Evolutionary conservation across 2,888 invertebrate genomes (phyloP).

Genomic region (Hipparchia sbordonii): DNA sequence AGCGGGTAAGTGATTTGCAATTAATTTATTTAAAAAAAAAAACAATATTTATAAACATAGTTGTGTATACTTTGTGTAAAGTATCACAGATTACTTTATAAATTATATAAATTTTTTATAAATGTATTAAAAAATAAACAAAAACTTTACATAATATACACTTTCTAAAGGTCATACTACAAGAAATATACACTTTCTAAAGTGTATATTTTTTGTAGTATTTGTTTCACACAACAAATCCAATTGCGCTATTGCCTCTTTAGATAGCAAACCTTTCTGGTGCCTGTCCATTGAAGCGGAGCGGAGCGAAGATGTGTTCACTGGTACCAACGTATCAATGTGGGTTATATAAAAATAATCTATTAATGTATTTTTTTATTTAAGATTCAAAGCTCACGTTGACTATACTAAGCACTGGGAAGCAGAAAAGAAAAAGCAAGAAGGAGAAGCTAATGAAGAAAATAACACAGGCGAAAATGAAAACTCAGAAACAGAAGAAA

Average conservation of each 20-base stretch:
- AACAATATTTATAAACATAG: too few species aligned
- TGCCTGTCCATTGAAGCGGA: too few species aligned
- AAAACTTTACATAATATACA: too few species aligned
- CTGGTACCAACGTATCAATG: neutral
- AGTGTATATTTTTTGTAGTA: too few species aligned
- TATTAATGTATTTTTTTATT: constrained; percentile 24
- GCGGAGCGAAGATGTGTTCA: too few species aligned
- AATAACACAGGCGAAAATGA: constrained; percentile 28
- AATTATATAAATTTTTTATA: neutral
- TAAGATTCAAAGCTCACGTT: constrained; percentile 46
- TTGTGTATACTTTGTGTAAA: too few species aligned
- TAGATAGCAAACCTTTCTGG: too few species aligned
- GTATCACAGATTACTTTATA: too few species aligned
- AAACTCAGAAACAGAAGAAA: constrained; percentile 18
- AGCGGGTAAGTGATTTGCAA: constrained; percentile 62
- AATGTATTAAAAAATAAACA: neutral
- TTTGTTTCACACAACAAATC: too few species aligned
- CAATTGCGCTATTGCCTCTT: too few species aligned
- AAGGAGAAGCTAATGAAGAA: constrained; percentile 32
- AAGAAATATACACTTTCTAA: too few species aligned
- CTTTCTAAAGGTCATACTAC: too few species aligned
- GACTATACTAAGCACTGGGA: constrained; percentile 40
- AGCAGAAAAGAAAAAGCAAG: constrained; percentile 27
- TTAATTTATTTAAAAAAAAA: neutral
- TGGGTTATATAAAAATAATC: neutral